A percentile compares a stretch with the other conserved stretches of the same genome.
Conservation (phyloP, 2,888 invertebrate genomes). For the Ormyrus nitidulus region DNA sequence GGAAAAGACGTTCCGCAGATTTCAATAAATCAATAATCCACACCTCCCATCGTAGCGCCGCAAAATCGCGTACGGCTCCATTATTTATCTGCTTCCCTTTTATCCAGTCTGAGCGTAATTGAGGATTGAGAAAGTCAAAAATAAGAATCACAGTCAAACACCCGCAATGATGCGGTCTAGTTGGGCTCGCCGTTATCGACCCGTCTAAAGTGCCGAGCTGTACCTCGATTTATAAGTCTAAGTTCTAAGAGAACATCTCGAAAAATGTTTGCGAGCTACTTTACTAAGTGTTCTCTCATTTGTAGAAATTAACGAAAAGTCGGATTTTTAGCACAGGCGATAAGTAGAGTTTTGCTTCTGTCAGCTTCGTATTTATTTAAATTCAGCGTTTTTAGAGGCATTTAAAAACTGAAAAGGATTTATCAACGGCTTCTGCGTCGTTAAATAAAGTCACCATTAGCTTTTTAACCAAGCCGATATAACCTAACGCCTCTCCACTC, state of each 20-base stretch:
- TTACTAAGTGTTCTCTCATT: too few relatives aligned
- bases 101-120: conserved; percentile 19
- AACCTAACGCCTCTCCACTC: too few relatives aligned
- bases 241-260: background rate
- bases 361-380: too few relatives aligned
- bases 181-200: conserved; percentile 22
- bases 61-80: conserved; percentile 15
- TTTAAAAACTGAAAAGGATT: too few relatives aligned
- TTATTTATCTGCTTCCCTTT: conserved; percentile 11
- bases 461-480: too few relatives aligned
- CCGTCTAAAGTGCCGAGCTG: conserved; percentile 11
- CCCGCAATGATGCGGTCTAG: conserved; percentile 42
- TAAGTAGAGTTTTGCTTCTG: background rate
- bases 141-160: conserved; percentile 57
- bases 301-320: too few relatives aligned
- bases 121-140: conserved; percentile 45
- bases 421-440: too few relatives aligned
- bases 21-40: conserved; percentile 23
- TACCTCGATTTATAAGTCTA: background rate
- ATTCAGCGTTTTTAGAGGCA: background rate
- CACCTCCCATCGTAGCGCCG: conserved; percentile 11
- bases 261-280: conserved; percentile 4
- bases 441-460: too few relatives aligned
- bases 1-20: conserved; percentile 21
- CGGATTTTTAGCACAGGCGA: background rate